A percentile compares a stretch with the other conserved stretches of the same genome.
Evolutionary conservation across 1,140 invertebrate genomes (phyloP).

Genomic region (Lanistes nyassanus): DNA sequence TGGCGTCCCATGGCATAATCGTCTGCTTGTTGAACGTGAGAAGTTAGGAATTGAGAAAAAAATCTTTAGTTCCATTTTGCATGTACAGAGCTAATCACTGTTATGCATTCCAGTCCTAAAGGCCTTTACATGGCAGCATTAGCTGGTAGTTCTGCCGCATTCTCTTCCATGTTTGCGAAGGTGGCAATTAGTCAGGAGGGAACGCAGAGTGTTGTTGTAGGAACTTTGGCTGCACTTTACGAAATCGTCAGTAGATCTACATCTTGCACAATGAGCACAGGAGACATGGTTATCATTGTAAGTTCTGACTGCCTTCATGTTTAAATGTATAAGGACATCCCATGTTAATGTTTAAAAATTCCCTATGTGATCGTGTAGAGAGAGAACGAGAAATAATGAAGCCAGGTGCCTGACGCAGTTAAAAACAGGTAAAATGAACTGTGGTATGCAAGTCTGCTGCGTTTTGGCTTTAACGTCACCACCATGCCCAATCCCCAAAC

Average conservation of each 20-base stretch:
- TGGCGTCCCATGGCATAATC: not conserved
- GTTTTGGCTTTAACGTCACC: not conserved
- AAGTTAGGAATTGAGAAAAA: not conserved
- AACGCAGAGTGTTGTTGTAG: conserved; percentile 14
- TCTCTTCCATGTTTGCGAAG: conserved; percentile 53
- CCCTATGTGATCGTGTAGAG: not conserved
- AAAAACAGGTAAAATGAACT: not conserved
- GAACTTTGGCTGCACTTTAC: not conserved
- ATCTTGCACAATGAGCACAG: not conserved
- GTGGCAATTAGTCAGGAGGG: conserved; percentile 40
- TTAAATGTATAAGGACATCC: not conserved
- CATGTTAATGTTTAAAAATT: not conserved
- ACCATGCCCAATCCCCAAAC: too few species aligned
- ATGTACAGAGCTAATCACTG: not conserved
- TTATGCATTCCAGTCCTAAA: not conserved
- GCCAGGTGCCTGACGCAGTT: not conserved
- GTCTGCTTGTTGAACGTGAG: conserved; percentile 6
- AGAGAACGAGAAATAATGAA: not conserved
- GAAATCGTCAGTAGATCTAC: not conserved
- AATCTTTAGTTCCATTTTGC: not conserved
- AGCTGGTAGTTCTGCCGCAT: conserved; percentile 50
- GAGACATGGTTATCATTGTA: conserved; percentile 8
- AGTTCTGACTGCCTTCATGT: not conserved
- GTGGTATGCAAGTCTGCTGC: not conserved
- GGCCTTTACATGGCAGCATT: conserved; percentile 40